Base-by-base conservation (phyloP, 2,888 invertebrate genomes). In the Loripinus fragilis region DNA sequence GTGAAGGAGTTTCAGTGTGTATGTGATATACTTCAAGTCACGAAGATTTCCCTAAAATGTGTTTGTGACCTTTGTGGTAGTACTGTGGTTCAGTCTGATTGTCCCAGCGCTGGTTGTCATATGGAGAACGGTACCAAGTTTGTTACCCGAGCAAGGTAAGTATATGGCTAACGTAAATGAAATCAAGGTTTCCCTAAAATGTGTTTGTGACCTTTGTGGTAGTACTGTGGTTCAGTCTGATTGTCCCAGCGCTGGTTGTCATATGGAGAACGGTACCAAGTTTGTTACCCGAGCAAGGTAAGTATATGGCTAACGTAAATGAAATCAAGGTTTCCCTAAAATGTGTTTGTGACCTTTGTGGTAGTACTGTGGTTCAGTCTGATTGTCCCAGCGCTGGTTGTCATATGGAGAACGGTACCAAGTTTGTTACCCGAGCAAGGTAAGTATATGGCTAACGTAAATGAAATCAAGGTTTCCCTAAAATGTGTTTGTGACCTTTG, bases 311-410 rank as follows among this genome's bases (percentile, higher is more conserved):
- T n/a, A n/a, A n/a, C n/a, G n/a, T n/a, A n/a, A n/a, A n/a, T n/a
- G n/a, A n/a, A n/a, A n/a, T n/a, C n/a, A 85, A 85, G 55, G 68
- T 88, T 17, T 86, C 86, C 33, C 69, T 87, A 45, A 87, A 86
- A 72, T 85, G 83, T 73, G 68, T 82, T 12, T 88, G 88, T 76
- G 70, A 72, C 23, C 64, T 48, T 25, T 88, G 88, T 79, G 84
- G 86, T 17, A 75, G 82, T 60, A 55, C 74, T 35, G 55, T 83
- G 5, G n/a, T 65, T 0, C 30, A 55, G 2, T 60, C 66, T 2
- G 20, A 20, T 17, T 87, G 87, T 74, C 33, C 71, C 23, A 85
- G 81, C 65, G 42, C 60, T 0, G 77, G 76, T 5, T 87, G 87
- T 80, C 48, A 65, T 65, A 67, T 71, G 42, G 80, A 71, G 41